phyloP scores from a whole-genome alignment of 1,140 invertebrate species.

The Anastatus disparis region DNA sequence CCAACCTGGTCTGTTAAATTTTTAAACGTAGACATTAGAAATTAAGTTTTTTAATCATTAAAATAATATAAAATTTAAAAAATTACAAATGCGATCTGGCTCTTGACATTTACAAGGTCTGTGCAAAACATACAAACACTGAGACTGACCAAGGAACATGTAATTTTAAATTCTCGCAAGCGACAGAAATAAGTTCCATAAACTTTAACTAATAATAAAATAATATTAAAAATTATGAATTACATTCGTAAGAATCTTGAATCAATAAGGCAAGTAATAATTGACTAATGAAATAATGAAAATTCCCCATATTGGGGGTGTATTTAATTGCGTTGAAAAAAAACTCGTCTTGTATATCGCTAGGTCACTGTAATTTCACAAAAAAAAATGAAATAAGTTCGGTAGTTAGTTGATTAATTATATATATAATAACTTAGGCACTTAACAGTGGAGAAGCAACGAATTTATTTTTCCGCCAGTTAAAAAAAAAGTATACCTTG shows the following conservation, averaged over 20 bases:
- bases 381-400: constrained; percentile 37
- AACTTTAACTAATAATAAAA: no score
- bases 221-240: no score
- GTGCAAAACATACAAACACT: not conserved
- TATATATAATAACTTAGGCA: not conserved
- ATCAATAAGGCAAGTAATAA: no score
- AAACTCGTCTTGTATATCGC: not conserved
- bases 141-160: constrained; percentile 16
- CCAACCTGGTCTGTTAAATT: not conserved
- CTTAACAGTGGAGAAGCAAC: constrained; percentile 9
- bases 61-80: not conserved
- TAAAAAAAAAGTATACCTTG: constrained; percentile 31
- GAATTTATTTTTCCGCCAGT: constrained; percentile 21
- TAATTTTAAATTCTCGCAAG: no score
- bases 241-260: no score
- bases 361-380: constrained; percentile 25
- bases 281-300: constrained; percentile 18
- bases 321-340: constrained; percentile 26
- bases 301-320: constrained; percentile 40
- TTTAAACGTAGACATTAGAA: no score
- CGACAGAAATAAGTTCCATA: no score
- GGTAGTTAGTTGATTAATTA: constrained; percentile 46
- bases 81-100: not conserved
- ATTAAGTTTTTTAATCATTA: no score
- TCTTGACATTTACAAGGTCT: constrained; percentile 4